phyloP scores from a whole-genome alignment of 2,888 invertebrate species.

The Pherbina coryleti region DNA sequence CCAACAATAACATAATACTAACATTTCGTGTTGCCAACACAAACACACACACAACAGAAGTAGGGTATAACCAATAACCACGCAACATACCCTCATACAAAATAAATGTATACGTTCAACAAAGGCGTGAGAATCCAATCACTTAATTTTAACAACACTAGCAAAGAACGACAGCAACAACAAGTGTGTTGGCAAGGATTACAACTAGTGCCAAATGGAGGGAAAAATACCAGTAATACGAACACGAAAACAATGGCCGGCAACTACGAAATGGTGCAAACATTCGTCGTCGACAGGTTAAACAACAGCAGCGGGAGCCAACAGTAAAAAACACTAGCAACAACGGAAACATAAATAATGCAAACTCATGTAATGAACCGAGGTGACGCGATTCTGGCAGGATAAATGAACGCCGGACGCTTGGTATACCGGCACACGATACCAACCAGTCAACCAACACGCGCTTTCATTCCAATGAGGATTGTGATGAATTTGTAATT shows the following conservation, averaged over 20 bases:
- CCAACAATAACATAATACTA: no score
- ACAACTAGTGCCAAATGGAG: neutral
- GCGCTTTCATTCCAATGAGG: neutral
- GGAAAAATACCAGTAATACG: neutral
- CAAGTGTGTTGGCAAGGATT: neutral
- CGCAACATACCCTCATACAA: no score
- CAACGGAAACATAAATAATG: neutral
- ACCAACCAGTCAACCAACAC: neutral
- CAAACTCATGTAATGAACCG: neutral
- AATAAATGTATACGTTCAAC: no score
- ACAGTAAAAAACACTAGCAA: neutral
- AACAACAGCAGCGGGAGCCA: neutral
- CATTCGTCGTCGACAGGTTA: constrained; percentile 10
- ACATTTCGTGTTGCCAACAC: no score
- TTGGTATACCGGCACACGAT: neutral
- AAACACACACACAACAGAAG: no score
- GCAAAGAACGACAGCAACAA: neutral
- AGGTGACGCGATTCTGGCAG: neutral
- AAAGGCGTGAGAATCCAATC: constrained; percentile 13
- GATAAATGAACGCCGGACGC: neutral
- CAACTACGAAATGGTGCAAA: neutral
- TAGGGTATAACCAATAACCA: no score
- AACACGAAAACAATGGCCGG: neutral
- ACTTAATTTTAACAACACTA: constrained; percentile 8
- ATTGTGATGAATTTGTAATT: constrained; percentile 21